phyloP scores from a whole-genome alignment of 2,888 invertebrate genomes.

The Rhogogaster chlorosoma region DNA sequence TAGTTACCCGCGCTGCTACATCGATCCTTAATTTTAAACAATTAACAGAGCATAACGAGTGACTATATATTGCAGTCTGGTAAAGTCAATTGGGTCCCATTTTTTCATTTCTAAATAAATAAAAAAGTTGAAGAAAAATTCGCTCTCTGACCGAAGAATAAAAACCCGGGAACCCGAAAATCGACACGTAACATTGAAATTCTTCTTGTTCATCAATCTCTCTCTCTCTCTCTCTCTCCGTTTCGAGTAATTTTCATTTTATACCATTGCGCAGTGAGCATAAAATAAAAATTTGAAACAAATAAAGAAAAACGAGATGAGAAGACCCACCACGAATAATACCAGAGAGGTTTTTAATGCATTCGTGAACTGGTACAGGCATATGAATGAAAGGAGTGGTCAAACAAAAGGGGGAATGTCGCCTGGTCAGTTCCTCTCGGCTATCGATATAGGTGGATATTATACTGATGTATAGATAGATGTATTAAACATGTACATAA shows the following conservation, averaged over 20 bases:
- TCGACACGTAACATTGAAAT: background rate
- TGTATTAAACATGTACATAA: background rate
- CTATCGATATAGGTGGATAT: constrained; percentile 16
- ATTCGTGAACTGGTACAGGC: background rate
- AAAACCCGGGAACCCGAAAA: background rate
- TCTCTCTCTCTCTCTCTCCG: background rate
- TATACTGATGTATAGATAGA: background rate
- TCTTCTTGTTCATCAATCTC: background rate
- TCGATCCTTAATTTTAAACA: background rate
- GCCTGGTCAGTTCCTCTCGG: constrained; percentile 31
- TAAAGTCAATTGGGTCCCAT: background rate
- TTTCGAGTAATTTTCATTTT: background rate
- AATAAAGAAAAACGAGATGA: background rate
- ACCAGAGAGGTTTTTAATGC: constrained; percentile 6
- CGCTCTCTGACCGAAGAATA: background rate
- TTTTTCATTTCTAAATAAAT: background rate
- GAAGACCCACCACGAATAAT: background rate
- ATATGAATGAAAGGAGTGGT: constrained; percentile 38
- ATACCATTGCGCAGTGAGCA: background rate
- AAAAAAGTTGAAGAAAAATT: background rate
- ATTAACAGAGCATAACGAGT: background rate
- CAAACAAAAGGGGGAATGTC: constrained; percentile 39
- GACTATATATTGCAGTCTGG: background rate
- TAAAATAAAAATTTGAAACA: background rate
- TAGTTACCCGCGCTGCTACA: background rate